These are phyloP conservation scores for Octodonta nipae DNA, from an alignment of 2,888 invertebrate species.

Conservation along the genomic window DNA sequence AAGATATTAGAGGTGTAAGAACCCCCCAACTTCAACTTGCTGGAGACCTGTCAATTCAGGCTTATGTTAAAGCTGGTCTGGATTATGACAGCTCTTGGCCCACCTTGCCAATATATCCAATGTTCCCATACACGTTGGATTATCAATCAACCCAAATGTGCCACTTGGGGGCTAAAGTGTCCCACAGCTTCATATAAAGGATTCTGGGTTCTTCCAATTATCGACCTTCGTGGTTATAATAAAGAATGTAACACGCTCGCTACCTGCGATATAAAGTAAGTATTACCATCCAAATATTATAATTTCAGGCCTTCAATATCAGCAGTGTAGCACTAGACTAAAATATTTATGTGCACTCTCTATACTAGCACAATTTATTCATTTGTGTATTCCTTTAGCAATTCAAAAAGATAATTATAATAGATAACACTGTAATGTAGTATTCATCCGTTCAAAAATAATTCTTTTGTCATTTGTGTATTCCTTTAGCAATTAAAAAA, in stretches of 20 bases:
- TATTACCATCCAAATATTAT: slow-evolving; percentile 12
- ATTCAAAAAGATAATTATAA: too few species aligned
- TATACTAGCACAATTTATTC: too few species aligned
- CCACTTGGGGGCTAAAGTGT: slow-evolving; percentile 38
- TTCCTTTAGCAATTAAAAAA: too few species aligned
- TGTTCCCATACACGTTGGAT: slow-evolving; percentile 60
- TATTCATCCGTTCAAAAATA: too few species aligned
- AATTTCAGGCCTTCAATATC: too few species aligned
- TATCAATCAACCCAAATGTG: slow-evolving; percentile 45
- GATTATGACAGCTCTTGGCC: slow-evolving; percentile 52
- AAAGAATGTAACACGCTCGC: slow-evolving; percentile 46
- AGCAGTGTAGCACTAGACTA: too few species aligned
- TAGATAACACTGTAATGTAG: too few species aligned
- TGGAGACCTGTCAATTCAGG: slow-evolving; percentile 45
- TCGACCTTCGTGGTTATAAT: slow-evolving; percentile 40
- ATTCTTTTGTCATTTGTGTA: too few species aligned
- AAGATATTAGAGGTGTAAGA: slow-evolving; percentile 31
- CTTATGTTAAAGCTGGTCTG: slow-evolving; percentile 39
- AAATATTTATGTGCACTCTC: too few species aligned
- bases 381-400: too few species aligned
- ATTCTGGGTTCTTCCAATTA: slow-evolving; percentile 54
- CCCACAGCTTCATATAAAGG: slow-evolving; percentile 45
- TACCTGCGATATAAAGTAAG: slow-evolving; percentile 40
- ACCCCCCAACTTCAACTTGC: slow-evolving; percentile 44
- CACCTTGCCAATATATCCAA: slow-evolving; percentile 36